Conservation (phyloP, 2,113 vertebrate species). For the Neolamprologus fasciatus region DNA sequence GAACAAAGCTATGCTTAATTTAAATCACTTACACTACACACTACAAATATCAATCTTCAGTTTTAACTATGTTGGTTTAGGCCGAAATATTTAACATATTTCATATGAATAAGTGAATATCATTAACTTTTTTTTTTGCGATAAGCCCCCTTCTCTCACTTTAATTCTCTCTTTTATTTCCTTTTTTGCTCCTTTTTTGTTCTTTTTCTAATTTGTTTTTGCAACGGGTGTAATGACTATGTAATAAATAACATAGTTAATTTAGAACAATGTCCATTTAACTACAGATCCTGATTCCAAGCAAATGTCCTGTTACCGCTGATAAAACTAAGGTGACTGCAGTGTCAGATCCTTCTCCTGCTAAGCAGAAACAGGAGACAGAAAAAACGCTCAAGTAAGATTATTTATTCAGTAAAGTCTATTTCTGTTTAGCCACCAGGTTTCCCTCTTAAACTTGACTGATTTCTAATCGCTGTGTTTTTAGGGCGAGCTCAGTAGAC, state of each 20-base stretch:
- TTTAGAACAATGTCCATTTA: background rate
- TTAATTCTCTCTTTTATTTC: background rate
- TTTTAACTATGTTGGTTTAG: background rate
- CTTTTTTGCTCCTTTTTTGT: background rate
- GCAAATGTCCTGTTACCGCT: constrained; percentile 30
- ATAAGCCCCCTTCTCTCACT: background rate
- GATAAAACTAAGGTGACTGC: background rate
- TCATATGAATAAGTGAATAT: background rate
- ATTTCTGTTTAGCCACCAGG: background rate
- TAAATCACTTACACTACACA: background rate
- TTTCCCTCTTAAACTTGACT: background rate
- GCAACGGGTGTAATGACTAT: background rate
- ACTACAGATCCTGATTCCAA: constrained; percentile 53
- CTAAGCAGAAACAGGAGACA: background rate
- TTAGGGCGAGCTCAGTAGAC: constrained; percentile 49
- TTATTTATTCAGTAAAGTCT: background rate
- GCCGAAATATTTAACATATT: background rate
- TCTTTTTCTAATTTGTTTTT: background rate
- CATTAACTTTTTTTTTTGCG: background rate
- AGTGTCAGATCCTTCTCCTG: background rate
- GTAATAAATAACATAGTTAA: background rate
- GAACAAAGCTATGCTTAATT: background rate
- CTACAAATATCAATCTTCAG: background rate
- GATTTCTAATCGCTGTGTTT: background rate
- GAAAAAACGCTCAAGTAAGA: constrained; percentile 39